phyloP scores from a whole-genome alignment of 2,113 vertebrate species.

The Poeciliopsis turrubarensis region DNA sequence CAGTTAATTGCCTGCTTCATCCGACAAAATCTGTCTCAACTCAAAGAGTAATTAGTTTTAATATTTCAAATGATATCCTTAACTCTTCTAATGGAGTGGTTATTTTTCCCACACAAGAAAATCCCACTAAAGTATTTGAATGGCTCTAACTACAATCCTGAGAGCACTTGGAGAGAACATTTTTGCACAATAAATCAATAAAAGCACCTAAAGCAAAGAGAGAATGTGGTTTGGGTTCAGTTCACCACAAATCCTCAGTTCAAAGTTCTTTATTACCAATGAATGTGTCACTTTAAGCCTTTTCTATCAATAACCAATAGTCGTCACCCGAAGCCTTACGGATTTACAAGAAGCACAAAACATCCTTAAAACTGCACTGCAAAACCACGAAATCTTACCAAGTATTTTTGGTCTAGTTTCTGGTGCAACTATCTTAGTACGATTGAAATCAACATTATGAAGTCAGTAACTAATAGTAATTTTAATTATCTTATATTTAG shows the following conservation, averaged over 20 bases:
- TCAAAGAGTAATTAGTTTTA: constrained; percentile 2
- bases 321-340: constrained; percentile 12
- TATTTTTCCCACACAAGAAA: background rate
- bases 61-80: constrained; percentile 1
- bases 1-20: constrained; percentile 3
- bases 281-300: background rate
- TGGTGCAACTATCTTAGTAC: no score
- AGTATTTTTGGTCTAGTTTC: no score
- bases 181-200: constrained; percentile 9
- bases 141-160: constrained; percentile 43
- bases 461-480: no score
- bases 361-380: constrained; percentile 5
- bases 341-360: constrained; percentile 32
- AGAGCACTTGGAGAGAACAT: constrained; percentile 45
- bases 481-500: no score
- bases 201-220: constrained; percentile 12
- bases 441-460: no score
- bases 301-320: background rate
- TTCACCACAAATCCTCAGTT: constrained; percentile 14
- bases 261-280: constrained; percentile 14
- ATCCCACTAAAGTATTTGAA: constrained; percentile 14
- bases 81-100: constrained; percentile 6
- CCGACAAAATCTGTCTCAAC: constrained; percentile 11
- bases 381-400: constrained; percentile 25
- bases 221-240: constrained; percentile 9